phyloP scores from a whole-genome alignment of 2,113 vertebrate species.

The Cacatua alba region DNA sequence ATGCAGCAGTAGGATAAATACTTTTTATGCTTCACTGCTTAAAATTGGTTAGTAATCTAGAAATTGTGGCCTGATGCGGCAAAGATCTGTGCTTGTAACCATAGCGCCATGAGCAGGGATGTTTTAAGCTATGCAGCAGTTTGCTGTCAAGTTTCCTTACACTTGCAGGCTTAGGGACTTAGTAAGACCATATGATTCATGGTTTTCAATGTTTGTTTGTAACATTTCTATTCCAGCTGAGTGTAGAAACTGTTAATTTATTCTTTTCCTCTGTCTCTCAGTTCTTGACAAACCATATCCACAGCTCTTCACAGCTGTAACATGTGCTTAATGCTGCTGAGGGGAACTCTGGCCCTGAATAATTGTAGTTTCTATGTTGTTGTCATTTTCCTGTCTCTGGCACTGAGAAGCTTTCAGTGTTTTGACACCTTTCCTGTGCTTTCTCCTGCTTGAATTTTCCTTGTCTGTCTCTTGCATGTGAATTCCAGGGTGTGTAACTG shows the following conservation, averaged over 20 bases:
- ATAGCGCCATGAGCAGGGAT: not conserved
- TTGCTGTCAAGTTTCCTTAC: not conserved
- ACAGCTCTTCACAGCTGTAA: constrained; percentile 1
- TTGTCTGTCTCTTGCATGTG: not conserved
- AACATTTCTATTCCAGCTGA: not conserved
- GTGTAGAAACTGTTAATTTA: not conserved
- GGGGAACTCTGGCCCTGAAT: not conserved
- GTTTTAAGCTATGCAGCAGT: not conserved
- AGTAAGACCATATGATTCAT: not conserved
- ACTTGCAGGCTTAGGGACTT: not conserved
- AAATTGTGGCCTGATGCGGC: not conserved
- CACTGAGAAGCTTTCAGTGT: not conserved
- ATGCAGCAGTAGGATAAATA: not conserved
- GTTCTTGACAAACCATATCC: not conserved
- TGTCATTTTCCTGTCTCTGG: not conserved
- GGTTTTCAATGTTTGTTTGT: not conserved
- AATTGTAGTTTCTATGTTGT: constrained; percentile 31
- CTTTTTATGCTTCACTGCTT: not conserved
- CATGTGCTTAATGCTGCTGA: not conserved
- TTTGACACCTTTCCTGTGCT: not conserved
- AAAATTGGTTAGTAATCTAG: not conserved
- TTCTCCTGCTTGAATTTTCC: not conserved
- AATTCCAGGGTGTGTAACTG: not conserved
- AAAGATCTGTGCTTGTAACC: not conserved
- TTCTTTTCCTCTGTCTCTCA: not conserved